These are phyloP conservation scores for Leptonema lineaticorne DNA, from an alignment of 1,140 invertebrate genomes.

Conservation along the genomic window DNA sequence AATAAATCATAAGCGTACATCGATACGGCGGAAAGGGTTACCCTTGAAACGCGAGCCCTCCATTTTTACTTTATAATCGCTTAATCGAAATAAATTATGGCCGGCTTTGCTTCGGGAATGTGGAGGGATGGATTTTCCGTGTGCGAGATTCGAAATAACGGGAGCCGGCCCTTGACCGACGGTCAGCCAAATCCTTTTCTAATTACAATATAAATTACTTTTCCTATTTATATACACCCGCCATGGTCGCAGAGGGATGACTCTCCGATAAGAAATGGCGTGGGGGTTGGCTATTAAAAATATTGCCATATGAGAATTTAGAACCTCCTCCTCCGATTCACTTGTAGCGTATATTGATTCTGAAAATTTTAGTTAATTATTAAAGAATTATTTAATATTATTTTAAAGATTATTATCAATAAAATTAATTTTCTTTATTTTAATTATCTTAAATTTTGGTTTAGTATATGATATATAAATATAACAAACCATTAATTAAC, in stretches of 20 bases:
- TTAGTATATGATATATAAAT: no score
- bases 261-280: neutral
- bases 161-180: constrained; percentile 26
- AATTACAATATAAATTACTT: constrained; percentile 44
- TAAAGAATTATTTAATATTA: no score
- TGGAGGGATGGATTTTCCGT: neutral
- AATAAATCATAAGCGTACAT: constrained; percentile 39
- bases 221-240: constrained; percentile 22
- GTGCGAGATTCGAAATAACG: neutral
- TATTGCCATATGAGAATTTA: neutral
- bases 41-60: constrained; percentile 36
- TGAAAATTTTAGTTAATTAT: no score
- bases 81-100: constrained; percentile 43
- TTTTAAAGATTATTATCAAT: no score
- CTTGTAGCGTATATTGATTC: no score
- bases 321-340: neutral
- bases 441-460: no score
- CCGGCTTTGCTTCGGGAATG: constrained; percentile 31
- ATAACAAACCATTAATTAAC: no score
- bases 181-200: constrained; percentile 43
- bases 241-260: neutral
- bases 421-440: no score
- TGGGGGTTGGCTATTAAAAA: neutral
- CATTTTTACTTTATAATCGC: constrained; percentile 43
- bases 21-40: constrained; percentile 31